Evolutionary conservation across 2,113 vertebrate genomes (phyloP), one percentile per base, ranked within the genome.

Genomic region (Oncorhynchus kisutch): DNA sequence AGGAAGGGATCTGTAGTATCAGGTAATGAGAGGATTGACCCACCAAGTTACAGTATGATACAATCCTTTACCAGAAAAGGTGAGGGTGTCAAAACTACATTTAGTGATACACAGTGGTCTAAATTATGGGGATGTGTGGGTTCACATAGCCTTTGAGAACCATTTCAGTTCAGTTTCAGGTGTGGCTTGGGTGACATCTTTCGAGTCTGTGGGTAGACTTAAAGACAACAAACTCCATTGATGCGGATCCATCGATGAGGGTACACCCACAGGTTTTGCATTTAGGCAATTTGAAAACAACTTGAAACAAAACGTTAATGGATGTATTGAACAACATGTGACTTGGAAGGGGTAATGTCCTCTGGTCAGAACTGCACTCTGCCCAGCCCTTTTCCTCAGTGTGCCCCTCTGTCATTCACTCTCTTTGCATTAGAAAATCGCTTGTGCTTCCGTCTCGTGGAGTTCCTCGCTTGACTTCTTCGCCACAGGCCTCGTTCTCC

Each of bases 91-190:
- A 64, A n/a, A 64, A 22, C 62, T 60, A n/a, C 9, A 13, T n/a
- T 45, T 45, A 45, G 39, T 9, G 39, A 45, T 11, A 2, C 1
- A 9, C 62, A 67, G 65, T 22, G 65, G 13, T 67, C 25, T 13
- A 67, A 7, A 67, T 11, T 1, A 14, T 64, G 20, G 11, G 39
- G 9, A 48, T 24, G 51, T 64, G 45, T 54, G 70, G 73, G 71
- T 75, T 85, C 76, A 74, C 81, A 87, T 77, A 91, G 87, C 87
- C 87, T 87, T 80, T 87, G 87, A 90, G 88, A 91, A 92, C 84
- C 86, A 64, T 25, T 25, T 45, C 14, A 54, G 60, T 2, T 24
- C 60, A 45, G 16, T 20, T 64, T 64, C 12, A 18, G n/a, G 60
- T n/a, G 60, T 24, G n/a, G 24, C 60, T 9, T 64, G 60, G 60